Conservation (phyloP, 2,888 invertebrate species). For the Eilema caniola region DNA sequence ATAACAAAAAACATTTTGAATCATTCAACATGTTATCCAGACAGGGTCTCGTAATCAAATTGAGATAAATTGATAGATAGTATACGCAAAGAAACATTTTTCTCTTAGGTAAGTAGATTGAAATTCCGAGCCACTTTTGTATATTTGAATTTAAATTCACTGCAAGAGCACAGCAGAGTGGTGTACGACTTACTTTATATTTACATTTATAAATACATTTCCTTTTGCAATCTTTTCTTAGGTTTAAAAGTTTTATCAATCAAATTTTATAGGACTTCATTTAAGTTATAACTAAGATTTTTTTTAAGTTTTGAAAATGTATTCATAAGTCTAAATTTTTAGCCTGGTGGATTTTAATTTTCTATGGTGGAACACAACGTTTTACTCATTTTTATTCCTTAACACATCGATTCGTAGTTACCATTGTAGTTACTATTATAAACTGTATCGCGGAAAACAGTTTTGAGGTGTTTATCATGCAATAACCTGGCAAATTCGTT, state of each 20-base stretch:
- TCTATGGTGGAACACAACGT: too few species aligned
- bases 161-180: conserved; percentile 1
- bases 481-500: too few species aligned
- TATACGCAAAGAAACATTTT: neutral
- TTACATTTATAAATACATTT: neutral
- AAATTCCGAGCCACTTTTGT: conserved; percentile 1
- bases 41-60: neutral
- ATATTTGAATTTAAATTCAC: conserved; percentile 12
- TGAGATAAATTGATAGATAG: neutral
- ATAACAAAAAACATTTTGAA: neutral
- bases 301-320: too few species aligned
- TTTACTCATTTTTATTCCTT: too few species aligned
- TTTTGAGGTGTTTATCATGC: too few species aligned
- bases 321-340: too few species aligned
- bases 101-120: conserved; percentile 3
- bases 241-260: neutral
- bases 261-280: neutral
- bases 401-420: too few species aligned
- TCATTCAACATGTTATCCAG: neutral
- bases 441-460: too few species aligned
- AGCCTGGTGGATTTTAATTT: too few species aligned
- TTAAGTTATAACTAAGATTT: too few species aligned
- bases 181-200: conserved; percentile 2
- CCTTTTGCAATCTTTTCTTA: neutral
- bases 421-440: too few species aligned